Base-by-base conservation (phyloP, 2,797 vertebrate species). In the Jordanella pulchra region DNA sequence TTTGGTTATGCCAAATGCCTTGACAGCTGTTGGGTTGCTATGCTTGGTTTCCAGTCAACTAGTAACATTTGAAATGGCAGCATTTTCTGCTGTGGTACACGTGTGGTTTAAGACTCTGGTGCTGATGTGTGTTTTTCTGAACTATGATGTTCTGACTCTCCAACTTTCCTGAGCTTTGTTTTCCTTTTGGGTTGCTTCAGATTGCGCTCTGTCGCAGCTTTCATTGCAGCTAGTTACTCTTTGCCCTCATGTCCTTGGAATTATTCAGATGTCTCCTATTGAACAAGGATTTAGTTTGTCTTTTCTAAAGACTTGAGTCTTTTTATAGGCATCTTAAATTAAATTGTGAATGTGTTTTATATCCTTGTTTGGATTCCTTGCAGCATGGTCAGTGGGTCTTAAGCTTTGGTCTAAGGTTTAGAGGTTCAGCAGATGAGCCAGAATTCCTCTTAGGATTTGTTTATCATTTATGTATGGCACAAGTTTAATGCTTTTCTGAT, bases 361-460 rank as follows among this genome's bases (percentile, higher is more conserved):
- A 30, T 76, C 65, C 81, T 76, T 58, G 54, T 71, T 78, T 67
- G n/a, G 68, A 44, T 58, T 72, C 28, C 65, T 66, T 27, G 65
- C 69, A 69, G 23, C 39, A 58, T 0, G 60, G 74, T 78, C 23
- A 71, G 35, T 35, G 18, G 5, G 45, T 13, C 60, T 71, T 1
- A 53, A 53, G 35, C 70, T 58, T 74, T 71, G 58, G 14, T 27
- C n/a, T 15, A n/a, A n/a, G 55, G n/a, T 28, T 55, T 27, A 61
- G 4, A 9, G 68, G 54, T 28, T 76, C 27, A 60, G 56, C 53
- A 42, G 32, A 39, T 18, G 21, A 73, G 48, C 28, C 56, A 25
- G 56, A 42, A 73, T 27, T 65, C 32, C 32, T 72, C 28, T 51
- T 3, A 45, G n/a, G 68, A 65, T 54, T 55, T 27, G 28, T 2